A percentile compares a stretch with the other conserved stretches of the same genome.
These are phyloP conservation scores for Drosophila serrata DNA, from an alignment of 1,140 invertebrate species.

Conservation along the genomic window DNA sequence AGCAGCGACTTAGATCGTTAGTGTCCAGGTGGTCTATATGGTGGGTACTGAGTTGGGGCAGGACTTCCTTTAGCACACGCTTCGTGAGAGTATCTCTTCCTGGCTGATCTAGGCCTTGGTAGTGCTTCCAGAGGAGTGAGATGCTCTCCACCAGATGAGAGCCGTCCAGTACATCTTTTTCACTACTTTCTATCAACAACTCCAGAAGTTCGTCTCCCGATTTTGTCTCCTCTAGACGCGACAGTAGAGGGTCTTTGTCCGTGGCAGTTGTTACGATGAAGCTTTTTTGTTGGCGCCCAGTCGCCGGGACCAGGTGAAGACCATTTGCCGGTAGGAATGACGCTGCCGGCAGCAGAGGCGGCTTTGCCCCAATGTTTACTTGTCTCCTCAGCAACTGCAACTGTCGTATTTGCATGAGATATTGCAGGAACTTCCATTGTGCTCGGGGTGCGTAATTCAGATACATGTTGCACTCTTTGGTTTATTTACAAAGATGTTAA, in stretches of 20 bases:
- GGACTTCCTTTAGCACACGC: slow-evolving; percentile 25
- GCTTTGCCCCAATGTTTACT: slow-evolving; percentile 41
- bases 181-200: background rate
- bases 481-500: slow-evolving; percentile 67
- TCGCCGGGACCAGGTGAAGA: background rate
- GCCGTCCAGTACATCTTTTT: background rate
- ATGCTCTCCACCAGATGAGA: slow-evolving; percentile 10
- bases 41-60: slow-evolving; percentile 29
- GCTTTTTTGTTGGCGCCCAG: background rate
- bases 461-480: slow-evolving; percentile 42
- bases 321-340: background rate
- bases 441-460: slow-evolving; percentile 39
- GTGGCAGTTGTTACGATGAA: background rate
- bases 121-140: slow-evolving; percentile 49
- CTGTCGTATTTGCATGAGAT: slow-evolving; percentile 54
- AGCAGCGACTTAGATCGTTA: slow-evolving; percentile 64
- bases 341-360: slow-evolving; percentile 13
- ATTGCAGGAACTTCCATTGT: slow-evolving; percentile 58
- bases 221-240: background rate
- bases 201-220: slow-evolving; percentile 6
- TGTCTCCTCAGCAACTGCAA: slow-evolving; percentile 42
- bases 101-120: slow-evolving; percentile 15
- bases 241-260: background rate
- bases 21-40: slow-evolving; percentile 45
- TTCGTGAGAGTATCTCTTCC: slow-evolving; percentile 17